phyloP scores from a whole-genome alignment of 2,888 invertebrate species.

The Mylabris sibirica region DNA sequence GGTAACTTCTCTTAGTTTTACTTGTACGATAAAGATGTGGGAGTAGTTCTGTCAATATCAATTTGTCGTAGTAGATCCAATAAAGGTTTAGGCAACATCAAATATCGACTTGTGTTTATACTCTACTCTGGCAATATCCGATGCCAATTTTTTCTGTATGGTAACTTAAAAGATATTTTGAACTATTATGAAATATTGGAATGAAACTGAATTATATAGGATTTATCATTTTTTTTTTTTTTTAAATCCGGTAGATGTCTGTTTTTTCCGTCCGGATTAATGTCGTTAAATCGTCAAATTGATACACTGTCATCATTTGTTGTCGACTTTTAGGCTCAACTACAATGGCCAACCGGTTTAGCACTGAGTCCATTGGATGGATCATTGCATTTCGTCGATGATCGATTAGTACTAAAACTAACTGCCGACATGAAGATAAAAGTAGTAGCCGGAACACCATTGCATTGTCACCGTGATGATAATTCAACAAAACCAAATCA shows the following conservation, averaged over 20 bases:
- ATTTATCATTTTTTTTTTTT: background rate
- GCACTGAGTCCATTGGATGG: slow-evolving; percentile 94
- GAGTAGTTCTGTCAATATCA: slow-evolving; percentile 17
- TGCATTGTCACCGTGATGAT: slow-evolving; percentile 77
- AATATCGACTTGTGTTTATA: background rate
- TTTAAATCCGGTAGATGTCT: background rate
- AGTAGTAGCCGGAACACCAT: slow-evolving; percentile 92
- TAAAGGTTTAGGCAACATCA: slow-evolving; percentile 6
- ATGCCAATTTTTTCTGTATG: background rate
- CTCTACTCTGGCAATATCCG: background rate
- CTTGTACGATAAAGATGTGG: background rate
- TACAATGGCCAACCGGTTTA: slow-evolving; percentile 98
- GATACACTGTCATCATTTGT: slow-evolving; percentile 12
- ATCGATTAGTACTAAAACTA: slow-evolving; percentile 88
- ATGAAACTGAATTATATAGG: background rate
- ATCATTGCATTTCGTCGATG: slow-evolving; percentile 94
- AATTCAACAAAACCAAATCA: slow-evolving; percentile 46
- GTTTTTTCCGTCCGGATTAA: background rate
- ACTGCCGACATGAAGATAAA: slow-evolving; percentile 92
- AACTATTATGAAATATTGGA: background rate
- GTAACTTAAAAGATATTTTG: background rate
- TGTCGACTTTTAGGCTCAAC: slow-evolving; percentile 70
- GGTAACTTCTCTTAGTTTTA: slow-evolving; percentile 6
- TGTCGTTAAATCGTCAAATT: background rate
- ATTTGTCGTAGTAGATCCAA: slow-evolving; percentile 11